These are phyloP conservation scores for Hemithea aestivaria DNA, from an alignment of 2,888 invertebrate genomes.

Conservation along the genomic window DNA sequence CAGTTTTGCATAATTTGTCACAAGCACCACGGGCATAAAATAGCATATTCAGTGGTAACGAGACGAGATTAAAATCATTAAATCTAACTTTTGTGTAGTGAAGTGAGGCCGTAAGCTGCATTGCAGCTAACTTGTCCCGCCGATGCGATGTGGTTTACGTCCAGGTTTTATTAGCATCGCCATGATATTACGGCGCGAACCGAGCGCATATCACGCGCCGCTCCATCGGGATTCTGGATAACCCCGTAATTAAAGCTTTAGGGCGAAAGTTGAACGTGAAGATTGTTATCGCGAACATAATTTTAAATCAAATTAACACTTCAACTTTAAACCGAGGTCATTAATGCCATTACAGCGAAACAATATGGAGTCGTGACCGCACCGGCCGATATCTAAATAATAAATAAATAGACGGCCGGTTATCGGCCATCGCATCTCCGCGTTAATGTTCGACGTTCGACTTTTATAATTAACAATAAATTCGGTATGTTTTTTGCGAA, in stretches of 20 bases:
- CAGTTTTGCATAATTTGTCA: constrained; percentile 46
- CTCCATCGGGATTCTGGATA: constrained; percentile 65
- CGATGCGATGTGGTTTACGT: constrained; percentile 36
- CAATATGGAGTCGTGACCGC: constrained; percentile 77
- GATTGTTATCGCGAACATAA: constrained; percentile 74
- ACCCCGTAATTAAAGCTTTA: constrained; percentile 69
- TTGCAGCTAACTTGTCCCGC: constrained; percentile 44
- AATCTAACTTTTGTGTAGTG: constrained; percentile 55
- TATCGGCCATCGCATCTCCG: constrained; percentile 71
- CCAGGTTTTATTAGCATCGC: constrained; percentile 43
- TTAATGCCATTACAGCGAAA: constrained; percentile 75
- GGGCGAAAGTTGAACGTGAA: constrained; percentile 70
- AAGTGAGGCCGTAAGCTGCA: constrained; percentile 49
- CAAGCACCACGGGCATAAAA: constrained; percentile 41
- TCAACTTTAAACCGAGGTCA: constrained; percentile 77
- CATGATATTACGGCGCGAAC: constrained; percentile 35
- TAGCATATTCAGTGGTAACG: constrained; percentile 37
- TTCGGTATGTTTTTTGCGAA: constrained; percentile 73
- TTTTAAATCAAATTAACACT: constrained; percentile 80
- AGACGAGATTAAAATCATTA: constrained; percentile 47
- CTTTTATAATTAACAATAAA: constrained; percentile 80
- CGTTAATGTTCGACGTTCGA: constrained; percentile 71
- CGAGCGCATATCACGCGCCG: constrained; percentile 43
- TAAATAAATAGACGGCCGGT: constrained; percentile 73
- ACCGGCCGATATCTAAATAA: constrained; percentile 74